phyloP scores from a whole-genome alignment of 92 coral and sea anemone species.

The Bergia puertoricense region DNA sequence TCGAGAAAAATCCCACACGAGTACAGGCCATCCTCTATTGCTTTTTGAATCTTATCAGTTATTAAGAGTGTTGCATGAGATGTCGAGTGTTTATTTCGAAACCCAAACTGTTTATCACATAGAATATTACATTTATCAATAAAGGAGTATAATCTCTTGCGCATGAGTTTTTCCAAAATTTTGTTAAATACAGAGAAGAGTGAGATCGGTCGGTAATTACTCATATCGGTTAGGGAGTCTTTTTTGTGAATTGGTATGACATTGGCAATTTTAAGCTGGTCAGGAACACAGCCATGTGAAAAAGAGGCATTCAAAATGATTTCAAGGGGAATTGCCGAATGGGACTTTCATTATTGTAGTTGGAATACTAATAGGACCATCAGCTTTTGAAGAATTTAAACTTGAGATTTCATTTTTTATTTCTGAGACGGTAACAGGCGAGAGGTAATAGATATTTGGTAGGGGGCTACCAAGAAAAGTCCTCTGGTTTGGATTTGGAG shows the following conservation, averaged over 20 bases:
- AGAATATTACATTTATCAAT: conserved; percentile 35
- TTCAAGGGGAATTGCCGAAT: conserved; percentile 28
- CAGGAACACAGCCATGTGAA: too few species aligned
- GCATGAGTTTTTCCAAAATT: conserved; percentile 40
- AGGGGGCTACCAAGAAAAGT: too few species aligned
- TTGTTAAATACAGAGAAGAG: conserved; percentile 34
- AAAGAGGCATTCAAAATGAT: conserved; percentile 42
- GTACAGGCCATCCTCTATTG: too few species aligned
- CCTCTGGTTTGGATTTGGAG: conserved; percentile 3
- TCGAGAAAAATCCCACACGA: too few species aligned
- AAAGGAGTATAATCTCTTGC: conserved; percentile 22
- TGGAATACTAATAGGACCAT: conserved; percentile 43
- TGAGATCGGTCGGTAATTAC: conserved; percentile 38
- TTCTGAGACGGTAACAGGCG: too few species aligned
- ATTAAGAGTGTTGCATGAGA: conserved; percentile 47
- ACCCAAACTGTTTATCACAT: conserved; percentile 39
- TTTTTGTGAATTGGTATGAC: too few species aligned
- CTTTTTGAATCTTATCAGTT: too few species aligned
- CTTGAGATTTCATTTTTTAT: conserved; percentile 26
- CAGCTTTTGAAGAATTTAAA: conserved; percentile 31
- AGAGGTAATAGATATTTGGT: conserved; percentile 25
- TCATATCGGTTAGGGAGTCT: conserved; percentile 35
- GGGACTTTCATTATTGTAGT: conserved; percentile 30
- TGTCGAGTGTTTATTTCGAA: conserved; percentile 41
- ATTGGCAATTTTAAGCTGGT: too few species aligned